A percentile compares a stretch with the other conserved stretches of the same genome.
phyloP scores from a whole-genome alignment of 1,140 invertebrate genomes.

The Nephotettix cincticeps region DNA sequence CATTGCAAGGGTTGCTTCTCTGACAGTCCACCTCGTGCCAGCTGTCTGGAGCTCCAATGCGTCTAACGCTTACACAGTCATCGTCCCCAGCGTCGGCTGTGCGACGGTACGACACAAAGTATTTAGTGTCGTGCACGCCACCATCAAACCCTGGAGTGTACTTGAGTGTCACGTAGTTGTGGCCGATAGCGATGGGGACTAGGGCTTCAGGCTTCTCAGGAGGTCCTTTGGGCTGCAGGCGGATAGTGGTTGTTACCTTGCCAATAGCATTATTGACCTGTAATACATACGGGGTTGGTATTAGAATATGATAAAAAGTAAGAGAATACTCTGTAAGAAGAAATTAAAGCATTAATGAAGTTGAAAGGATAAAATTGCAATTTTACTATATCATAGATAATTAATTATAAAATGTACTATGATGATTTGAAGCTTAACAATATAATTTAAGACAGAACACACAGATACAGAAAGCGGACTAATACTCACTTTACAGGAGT shows the following conservation, averaged over 20 bases:
- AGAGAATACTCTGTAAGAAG: too few species aligned
- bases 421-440: too few species aligned
- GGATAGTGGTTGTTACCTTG: constrained; percentile 71
- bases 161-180: constrained; percentile 71
- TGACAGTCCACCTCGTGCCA: constrained; percentile 84
- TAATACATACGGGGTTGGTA: too few species aligned
- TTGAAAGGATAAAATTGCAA: too few species aligned
- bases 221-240: constrained; percentile 77
- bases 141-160: constrained; percentile 92
- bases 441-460: too few species aligned
- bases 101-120: constrained; percentile 74
- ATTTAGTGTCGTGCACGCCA: constrained; percentile 79
- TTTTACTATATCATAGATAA: too few species aligned
- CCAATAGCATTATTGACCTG: constrained; percentile 65
- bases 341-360: too few species aligned
- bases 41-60: constrained; percentile 52
- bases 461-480: constrained; percentile 42
- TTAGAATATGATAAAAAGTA: too few species aligned
- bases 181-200: constrained; percentile 65
- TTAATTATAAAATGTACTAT: too few species aligned
- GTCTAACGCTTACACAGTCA: constrained; percentile 50
- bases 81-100: constrained; percentile 52
- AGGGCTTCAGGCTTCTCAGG: constrained; percentile 78
- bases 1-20: constrained; percentile 81
- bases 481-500: constrained; percentile 67